Percentiles rank a stretch among this genome's conserved stretches.
Conservation (phyloP, 2,888 invertebrate species). For the Tridacna crocea region DNA sequence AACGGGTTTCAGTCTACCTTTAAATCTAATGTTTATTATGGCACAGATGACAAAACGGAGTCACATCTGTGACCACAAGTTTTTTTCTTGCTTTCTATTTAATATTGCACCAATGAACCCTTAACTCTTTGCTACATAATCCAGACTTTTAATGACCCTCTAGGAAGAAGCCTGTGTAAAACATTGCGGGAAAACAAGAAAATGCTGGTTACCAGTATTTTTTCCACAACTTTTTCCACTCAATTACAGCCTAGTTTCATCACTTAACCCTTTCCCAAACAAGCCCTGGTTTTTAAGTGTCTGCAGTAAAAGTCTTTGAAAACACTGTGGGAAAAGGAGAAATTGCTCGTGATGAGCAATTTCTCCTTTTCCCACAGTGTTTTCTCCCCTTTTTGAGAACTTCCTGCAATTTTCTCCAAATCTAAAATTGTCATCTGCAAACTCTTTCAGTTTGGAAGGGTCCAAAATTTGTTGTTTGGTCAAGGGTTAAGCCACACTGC, state of each 20-base stretch:
- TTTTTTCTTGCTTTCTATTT: neutral
- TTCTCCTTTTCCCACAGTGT: constrained; percentile 6
- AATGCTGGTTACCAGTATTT: constrained; percentile 6
- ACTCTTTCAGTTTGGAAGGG: no score
- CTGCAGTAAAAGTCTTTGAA: neutral
- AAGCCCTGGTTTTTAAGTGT: neutral
- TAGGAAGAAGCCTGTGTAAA: neutral
- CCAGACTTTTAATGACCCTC: neutral
- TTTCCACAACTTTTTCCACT: neutral
- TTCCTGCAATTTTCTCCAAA: no score
- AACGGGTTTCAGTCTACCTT: constrained; percentile 62
- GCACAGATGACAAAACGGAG: constrained; percentile 46
- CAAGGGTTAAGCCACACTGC: no score
- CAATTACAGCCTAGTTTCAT: neutral
- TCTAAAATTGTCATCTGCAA: no score
- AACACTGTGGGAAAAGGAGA: constrained; percentile 3
- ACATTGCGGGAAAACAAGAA: constrained; percentile 2
- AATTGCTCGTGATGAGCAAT: constrained; percentile 1
- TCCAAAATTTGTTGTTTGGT: neutral
- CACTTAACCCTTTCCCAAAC: neutral
- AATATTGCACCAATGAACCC: neutral
- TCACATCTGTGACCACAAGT: constrained; percentile 35
- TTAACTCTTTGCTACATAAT: neutral
- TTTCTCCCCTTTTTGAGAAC: neutral
- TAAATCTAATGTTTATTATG: constrained; percentile 51